Base-by-base conservation (phyloP, 2,113 vertebrate species). In the Ursus arctos region DNA sequence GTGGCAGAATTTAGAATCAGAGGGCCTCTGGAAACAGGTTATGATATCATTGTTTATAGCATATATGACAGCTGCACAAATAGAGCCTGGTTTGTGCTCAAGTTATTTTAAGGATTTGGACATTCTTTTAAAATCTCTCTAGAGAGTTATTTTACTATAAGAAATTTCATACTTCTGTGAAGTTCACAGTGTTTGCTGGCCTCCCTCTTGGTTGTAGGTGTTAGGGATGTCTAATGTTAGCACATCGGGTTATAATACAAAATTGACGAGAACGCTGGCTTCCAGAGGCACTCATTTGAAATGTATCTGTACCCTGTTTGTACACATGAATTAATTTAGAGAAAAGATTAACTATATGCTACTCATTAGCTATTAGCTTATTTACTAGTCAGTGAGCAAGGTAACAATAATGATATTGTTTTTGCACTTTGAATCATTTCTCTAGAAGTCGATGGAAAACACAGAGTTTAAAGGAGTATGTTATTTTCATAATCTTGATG, bases 11-110 rank as follows among this genome's bases (percentile, higher is more conserved):
- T 89, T 36, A 40, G 69, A 89, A 71, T 84, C 74, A 84, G 21
- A 87, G 40, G 26, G 63, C 51, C 7, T 74, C 83, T 81, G 43
- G 14, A 97, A 95, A 67, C 69, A 91, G 79, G 55, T 74, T 92
- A 51, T 96, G 83, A 97, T 47, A 49, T 90, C 94, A 92, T 85
- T 96, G 80, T 92, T 97, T 91, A 87, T 71, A 95, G 69, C 55
- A 81, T 55, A 53, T 36, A 65, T 87, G 87, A 63, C 40, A 94
- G 57, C 19, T 95, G 63, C 36, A 87, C 87, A 95, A 63, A 97
- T 83, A 96, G n/a, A 97, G 51, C 47, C 49, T 43, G 18, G 7
- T 51, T 90, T 96, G 65, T 40, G 92, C 92, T 81, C 43, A 95
- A 79, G 88, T 97, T 97, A 94, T 96, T 88, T 96, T 96, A 92